Percentiles rank a stretch among this genome's conserved stretches.
Evolutionary conservation across 2,888 invertebrate genomes (phyloP).

Genomic region (Andrena chrysosceles): DNA sequence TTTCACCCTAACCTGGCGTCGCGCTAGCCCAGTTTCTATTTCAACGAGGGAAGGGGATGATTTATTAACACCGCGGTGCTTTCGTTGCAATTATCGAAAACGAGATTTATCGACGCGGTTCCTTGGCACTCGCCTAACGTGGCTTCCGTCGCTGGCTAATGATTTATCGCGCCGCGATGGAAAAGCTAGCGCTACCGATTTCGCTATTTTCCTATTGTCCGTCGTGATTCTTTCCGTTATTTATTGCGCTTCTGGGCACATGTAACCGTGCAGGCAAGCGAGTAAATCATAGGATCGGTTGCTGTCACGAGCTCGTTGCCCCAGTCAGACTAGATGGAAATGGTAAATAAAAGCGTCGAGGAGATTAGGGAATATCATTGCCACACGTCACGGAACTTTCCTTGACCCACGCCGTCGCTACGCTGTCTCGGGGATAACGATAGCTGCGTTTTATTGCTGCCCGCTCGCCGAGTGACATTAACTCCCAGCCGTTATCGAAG

Average conservation of each 20-base stretch:
- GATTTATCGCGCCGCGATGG: constrained; percentile 42
- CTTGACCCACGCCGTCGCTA: neutral
- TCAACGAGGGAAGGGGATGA: constrained; percentile 18
- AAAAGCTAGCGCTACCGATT: constrained; percentile 43
- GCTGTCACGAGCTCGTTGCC: neutral
- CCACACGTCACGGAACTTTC: constrained; percentile 3
- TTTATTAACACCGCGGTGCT: constrained; percentile 40
- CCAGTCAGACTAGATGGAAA: neutral
- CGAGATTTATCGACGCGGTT: constrained; percentile 48
- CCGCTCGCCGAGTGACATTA: constrained; percentile 35
- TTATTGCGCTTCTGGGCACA: constrained; percentile 45
- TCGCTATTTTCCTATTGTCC: constrained; percentile 47
- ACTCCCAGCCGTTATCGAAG: constrained; percentile 40
- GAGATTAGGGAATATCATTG: constrained; percentile 46
- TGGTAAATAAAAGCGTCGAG: constrained; percentile 39
- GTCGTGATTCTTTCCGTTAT: constrained; percentile 47
- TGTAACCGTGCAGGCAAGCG: constrained; percentile 21
- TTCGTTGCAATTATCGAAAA: constrained; percentile 56
- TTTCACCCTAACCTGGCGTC: neutral
- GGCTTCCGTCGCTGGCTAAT: constrained; percentile 18
- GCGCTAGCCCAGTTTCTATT: constrained; percentile 8
- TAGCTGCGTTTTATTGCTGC: constrained; percentile 30
- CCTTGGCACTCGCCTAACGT: constrained; percentile 44
- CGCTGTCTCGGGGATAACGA: constrained; percentile 3
- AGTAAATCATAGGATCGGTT: constrained; percentile 47